These are phyloP conservation scores for Drosophila mimica DNA, from an alignment of 2,888 invertebrate genomes.

Conservation along the genomic window DNA sequence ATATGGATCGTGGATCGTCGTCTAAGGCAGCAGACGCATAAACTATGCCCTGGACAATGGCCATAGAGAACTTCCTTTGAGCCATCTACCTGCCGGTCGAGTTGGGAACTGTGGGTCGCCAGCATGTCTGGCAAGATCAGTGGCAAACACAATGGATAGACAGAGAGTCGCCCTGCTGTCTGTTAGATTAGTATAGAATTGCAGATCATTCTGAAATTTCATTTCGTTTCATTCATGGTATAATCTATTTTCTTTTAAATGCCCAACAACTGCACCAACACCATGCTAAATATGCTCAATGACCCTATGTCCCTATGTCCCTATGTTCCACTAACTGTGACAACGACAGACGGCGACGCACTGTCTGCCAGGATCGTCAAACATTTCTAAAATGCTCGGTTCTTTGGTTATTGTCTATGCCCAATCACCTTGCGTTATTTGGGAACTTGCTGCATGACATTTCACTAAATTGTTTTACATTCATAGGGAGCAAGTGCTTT, in stretches of 20 bases:
- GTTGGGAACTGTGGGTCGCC: slow-evolving; percentile 58
- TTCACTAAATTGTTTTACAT: slow-evolving; percentile 46
- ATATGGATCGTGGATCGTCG: slow-evolving; percentile 50
- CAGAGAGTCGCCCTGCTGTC: slow-evolving; percentile 55
- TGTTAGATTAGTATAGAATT: slow-evolving; percentile 78
- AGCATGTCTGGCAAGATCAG: slow-evolving; percentile 77
- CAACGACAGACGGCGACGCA: slow-evolving; percentile 56
- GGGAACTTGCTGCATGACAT: slow-evolving; percentile 38
- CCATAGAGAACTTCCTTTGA: slow-evolving; percentile 67
- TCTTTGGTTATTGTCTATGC: slow-evolving; percentile 25
- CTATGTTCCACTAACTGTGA: slow-evolving; percentile 26
- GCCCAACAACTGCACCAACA: slow-evolving; percentile 52
- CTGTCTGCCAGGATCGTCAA: slow-evolving; percentile 69
- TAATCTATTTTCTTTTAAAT: slow-evolving; percentile 80
- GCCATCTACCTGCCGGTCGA: slow-evolving; percentile 59
- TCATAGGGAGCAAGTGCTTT: slow-evolving; percentile 31
- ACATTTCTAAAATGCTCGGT: not conserved
- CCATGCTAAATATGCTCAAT: slow-evolving; percentile 51
- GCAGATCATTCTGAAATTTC: slow-evolving; percentile 80
- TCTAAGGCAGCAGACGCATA: slow-evolving; percentile 55
- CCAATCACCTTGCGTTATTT: slow-evolving; percentile 51
- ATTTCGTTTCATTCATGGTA: slow-evolving; percentile 73
- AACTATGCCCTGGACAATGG: slow-evolving; percentile 72
- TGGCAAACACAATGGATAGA: slow-evolving; percentile 47
- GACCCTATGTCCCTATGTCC: slow-evolving; percentile 14